Evolutionary conservation across 37 sponge, comb jelly and placozoan species (phyloP).

Genomic region (Tethya wilhelma): DNA sequence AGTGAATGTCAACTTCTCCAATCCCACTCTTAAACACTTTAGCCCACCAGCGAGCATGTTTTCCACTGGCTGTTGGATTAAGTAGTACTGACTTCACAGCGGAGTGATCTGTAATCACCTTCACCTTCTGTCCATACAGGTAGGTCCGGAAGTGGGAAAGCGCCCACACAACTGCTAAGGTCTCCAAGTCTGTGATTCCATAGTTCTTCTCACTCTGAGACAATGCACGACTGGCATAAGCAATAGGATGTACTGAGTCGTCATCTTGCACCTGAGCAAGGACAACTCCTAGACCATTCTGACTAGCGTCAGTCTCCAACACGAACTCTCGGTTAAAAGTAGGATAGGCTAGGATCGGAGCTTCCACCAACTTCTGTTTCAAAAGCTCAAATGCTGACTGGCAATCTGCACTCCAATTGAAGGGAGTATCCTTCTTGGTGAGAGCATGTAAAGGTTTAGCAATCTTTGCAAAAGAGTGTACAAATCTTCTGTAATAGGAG

Average conservation of each 20-base stretch:
- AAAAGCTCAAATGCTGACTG: conserved; percentile 33
- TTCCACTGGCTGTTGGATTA: conserved; percentile 44
- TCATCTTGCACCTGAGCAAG: conserved; percentile 12
- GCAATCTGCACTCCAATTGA: conserved; percentile 33
- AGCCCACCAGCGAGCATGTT: conserved; percentile 71
- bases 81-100: conserved; percentile 61
- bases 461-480: conserved; percentile 22
- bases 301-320: too few species aligned
- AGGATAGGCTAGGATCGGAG: conserved; percentile 35
- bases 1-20: not conserved
- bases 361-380: conserved; percentile 15
- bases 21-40: conserved; percentile 24
- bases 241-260: not conserved
- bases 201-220: conserved; percentile 20
- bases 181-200: conserved; percentile 4
- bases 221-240: conserved; percentile 28
- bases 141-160: conserved; percentile 7
- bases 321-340: conserved; percentile 25
- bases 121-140: conserved; percentile 19
- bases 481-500: conserved; percentile 20
- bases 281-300: not conserved
- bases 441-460: conserved; percentile 36
- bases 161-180: conserved; percentile 35
- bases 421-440: conserved; percentile 14
- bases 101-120: conserved; percentile 39